A percentile compares a stretch with the other conserved stretches of the same genome.
Conservation (phyloP, 2,113 vertebrate genomes). For the Entomyzon cyanotis region DNA sequence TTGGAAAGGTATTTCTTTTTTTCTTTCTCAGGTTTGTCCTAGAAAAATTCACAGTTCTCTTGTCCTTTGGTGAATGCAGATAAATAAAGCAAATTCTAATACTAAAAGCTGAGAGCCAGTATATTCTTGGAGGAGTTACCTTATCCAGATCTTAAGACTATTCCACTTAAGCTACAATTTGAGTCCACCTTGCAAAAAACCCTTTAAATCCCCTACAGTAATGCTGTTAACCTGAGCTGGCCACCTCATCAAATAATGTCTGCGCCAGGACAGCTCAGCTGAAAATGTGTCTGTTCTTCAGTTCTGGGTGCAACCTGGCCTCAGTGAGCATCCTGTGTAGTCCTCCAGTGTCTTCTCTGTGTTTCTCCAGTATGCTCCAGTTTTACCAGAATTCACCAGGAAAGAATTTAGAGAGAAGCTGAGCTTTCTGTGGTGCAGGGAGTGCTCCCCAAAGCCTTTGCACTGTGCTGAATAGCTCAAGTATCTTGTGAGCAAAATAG, state of each 20-base stretch:
- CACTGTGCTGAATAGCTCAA: neutral
- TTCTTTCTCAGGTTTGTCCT: neutral
- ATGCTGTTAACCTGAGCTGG: slow-evolving; percentile 5
- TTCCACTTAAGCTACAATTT: neutral
- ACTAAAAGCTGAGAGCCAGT: neutral
- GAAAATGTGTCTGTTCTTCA: neutral
- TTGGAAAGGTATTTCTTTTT: neutral
- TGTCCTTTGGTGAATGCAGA: neutral
- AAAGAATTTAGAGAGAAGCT: neutral
- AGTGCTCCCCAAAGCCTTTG: neutral
- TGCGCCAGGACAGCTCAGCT: neutral
- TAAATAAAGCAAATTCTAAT: neutral
- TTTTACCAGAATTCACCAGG: neutral
- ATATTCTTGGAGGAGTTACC: neutral
- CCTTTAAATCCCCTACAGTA: neutral
- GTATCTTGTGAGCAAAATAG: neutral
- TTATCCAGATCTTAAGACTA: neutral
- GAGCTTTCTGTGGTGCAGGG: neutral
- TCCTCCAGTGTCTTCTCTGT: neutral
- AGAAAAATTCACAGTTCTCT: neutral
- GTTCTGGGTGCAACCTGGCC: neutral
- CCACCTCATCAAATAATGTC: neutral
- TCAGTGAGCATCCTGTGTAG: neutral
- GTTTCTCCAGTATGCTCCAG: neutral
- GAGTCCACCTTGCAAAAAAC: slow-evolving; percentile 9